phyloP scores from a whole-genome alignment of 2,888 invertebrate genomes.

The Synanthedon myopaeformis region DNA sequence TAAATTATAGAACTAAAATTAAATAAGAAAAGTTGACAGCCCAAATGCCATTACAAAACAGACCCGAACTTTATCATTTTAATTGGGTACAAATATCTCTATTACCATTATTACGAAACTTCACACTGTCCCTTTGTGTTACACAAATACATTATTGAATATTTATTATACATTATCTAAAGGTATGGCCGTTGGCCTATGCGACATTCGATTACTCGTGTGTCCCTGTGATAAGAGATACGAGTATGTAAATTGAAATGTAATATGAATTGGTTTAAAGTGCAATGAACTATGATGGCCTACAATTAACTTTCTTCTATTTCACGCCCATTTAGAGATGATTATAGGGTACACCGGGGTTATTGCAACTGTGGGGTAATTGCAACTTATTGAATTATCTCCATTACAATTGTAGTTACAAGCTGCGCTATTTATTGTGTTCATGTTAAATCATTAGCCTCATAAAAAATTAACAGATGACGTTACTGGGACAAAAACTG shows the following conservation, averaged over 20 bases:
- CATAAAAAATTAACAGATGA: too few relatives aligned
- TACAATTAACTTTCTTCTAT: neutral
- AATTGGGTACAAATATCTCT: neutral
- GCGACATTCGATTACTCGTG: constrained; percentile 11
- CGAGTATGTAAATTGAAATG: neutral
- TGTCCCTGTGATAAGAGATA: constrained; percentile 10
- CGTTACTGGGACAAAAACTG: too few relatives aligned
- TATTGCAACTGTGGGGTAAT: too few relatives aligned
- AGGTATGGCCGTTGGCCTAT: constrained; percentile 13
- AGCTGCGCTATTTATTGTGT: too few relatives aligned
- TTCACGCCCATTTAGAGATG: too few relatives aligned
- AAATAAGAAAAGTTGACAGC: too few relatives aligned
- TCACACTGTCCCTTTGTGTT: neutral
- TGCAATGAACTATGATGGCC: neutral
- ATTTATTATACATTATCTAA: constrained; percentile 8
- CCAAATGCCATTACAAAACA: too few relatives aligned
- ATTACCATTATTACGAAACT: constrained; percentile 2
- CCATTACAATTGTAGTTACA: too few relatives aligned
- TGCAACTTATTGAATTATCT: too few relatives aligned
- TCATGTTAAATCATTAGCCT: too few relatives aligned
- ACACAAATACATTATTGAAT: constrained; percentile 4
- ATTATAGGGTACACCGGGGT: too few relatives aligned
- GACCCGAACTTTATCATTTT: neutral
- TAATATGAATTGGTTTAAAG: neutral
- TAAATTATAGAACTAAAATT: too few relatives aligned